These are phyloP conservation scores for Matsumurasca onukii DNA, from an alignment of 1,140 invertebrate genomes.

Conservation along the genomic window DNA sequence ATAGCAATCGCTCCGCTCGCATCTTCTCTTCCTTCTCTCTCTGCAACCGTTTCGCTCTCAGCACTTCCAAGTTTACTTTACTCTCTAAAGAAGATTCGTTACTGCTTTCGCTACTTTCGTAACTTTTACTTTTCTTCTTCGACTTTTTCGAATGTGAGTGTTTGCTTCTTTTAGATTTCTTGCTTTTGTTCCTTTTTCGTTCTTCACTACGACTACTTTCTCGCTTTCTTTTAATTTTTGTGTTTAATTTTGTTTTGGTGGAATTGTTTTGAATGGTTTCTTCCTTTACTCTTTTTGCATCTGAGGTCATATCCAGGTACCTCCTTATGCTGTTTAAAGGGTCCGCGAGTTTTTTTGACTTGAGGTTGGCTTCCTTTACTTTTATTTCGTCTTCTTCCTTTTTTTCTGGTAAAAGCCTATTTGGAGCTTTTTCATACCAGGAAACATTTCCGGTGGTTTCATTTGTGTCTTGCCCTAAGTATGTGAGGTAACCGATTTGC, in stretches of 20 bases:
- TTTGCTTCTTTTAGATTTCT: constrained; percentile 37
- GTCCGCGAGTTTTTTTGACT: constrained; percentile 66
- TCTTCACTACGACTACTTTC: constrained; percentile 24
- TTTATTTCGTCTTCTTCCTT: constrained; percentile 34
- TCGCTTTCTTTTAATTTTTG: constrained; percentile 47
- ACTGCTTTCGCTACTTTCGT: constrained; percentile 28
- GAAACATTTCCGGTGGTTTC: constrained; percentile 77
- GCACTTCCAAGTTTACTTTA: constrained; percentile 61
- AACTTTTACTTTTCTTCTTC: constrained; percentile 46
- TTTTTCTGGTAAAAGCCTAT: constrained; percentile 45
- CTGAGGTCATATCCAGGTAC: constrained; percentile 49
- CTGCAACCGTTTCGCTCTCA: constrained; percentile 76
- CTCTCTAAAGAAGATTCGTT: constrained; percentile 46
- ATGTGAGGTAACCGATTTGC: constrained; percentile 94
- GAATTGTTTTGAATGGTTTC: constrained; percentile 44
- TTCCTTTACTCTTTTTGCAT: constrained; percentile 42
- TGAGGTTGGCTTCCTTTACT: constrained; percentile 56
- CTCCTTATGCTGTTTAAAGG: constrained; percentile 71
- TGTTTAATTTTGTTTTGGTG: constrained; percentile 51
- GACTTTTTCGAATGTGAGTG: neutral
- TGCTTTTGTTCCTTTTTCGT: constrained; percentile 46
- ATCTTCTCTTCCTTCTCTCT: constrained; percentile 76
- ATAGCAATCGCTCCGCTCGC: constrained; percentile 68
- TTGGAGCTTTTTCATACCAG: constrained; percentile 77
- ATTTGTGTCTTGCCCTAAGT: constrained; percentile 91